These are phyloP conservation scores for Euwallacea fornicatus DNA, from an alignment of 1,140 invertebrate species.

Conservation along the genomic window DNA sequence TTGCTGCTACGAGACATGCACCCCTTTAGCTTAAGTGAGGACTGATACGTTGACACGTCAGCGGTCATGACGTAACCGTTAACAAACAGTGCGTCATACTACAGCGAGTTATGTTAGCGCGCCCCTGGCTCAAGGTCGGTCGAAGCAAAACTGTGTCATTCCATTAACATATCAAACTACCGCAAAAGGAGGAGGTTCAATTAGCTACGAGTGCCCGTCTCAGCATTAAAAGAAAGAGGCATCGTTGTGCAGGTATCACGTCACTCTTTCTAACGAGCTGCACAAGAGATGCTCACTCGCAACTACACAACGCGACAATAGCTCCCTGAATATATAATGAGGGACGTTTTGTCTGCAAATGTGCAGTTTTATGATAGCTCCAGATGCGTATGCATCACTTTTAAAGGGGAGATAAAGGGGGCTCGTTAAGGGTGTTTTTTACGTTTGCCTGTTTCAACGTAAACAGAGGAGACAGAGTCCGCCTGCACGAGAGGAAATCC, in stretches of 20 bases:
- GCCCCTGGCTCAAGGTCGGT: too few relatives aligned
- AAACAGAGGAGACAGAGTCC: background rate
- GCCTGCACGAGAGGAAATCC: background rate
- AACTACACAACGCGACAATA: slow-evolving; percentile 10
- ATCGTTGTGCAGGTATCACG: slow-evolving; percentile 29
- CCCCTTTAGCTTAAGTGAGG: too few relatives aligned
- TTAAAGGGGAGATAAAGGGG: background rate
- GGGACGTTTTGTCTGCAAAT: slow-evolving; percentile 26
- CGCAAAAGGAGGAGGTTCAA: slow-evolving; percentile 3
- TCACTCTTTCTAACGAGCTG: slow-evolving; percentile 27
- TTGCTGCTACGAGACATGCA: too few relatives aligned
- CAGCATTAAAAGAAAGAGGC: slow-evolving; percentile 26
- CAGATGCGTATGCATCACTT: slow-evolving; percentile 7
- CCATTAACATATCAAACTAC: slow-evolving; percentile 7
- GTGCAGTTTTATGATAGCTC: slow-evolving; percentile 27
- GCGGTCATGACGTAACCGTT: too few relatives aligned
- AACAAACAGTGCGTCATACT: too few relatives aligned
- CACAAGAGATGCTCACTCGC: slow-evolving; percentile 30
- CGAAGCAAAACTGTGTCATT: background rate
- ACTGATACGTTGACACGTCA: too few relatives aligned
- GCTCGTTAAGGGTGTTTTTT: background rate
- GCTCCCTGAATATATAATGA: slow-evolving; percentile 24
- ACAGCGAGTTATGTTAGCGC: too few relatives aligned
- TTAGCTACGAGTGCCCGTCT: slow-evolving; percentile 30
- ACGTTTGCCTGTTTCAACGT: slow-evolving; percentile 1